These are phyloP conservation scores for Zygothrica quintamaculata DNA, from an alignment of 2,888 invertebrate genomes.

Conservation along the genomic window DNA sequence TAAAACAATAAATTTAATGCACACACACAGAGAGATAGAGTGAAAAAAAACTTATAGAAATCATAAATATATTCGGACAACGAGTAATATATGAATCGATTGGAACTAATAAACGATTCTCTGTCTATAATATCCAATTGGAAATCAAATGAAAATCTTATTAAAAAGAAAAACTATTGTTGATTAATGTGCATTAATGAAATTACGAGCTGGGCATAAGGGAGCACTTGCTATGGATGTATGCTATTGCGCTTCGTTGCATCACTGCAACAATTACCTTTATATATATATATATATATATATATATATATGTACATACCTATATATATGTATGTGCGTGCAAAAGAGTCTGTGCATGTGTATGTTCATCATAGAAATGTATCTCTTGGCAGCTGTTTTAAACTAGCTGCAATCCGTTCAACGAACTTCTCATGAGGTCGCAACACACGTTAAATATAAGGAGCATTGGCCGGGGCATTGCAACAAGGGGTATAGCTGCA, in stretches of 20 bases:
- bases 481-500: not conserved
- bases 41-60: too few relatives aligned
- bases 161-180: not conserved
- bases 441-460: slow-evolving; percentile 34
- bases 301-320: slow-evolving; percentile 1
- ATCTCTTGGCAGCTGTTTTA: slow-evolving; percentile 46
- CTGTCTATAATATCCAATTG: not conserved
- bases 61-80: too few relatives aligned
- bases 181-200: slow-evolving; percentile 1
- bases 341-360: slow-evolving; percentile 4
- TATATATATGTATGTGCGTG: not conserved
- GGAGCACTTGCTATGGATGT: slow-evolving; percentile 14
- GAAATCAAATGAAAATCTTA: not conserved
- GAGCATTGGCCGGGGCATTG: slow-evolving; percentile 52
- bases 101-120: slow-evolving; percentile 10
- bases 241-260: slow-evolving; percentile 10
- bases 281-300: slow-evolving; percentile 10
- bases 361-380: slow-evolving; percentile 51
- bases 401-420: slow-evolving; percentile 68
- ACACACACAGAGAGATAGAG: too few relatives aligned
- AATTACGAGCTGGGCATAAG: slow-evolving; percentile 23
- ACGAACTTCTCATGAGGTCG: slow-evolving; percentile 66
- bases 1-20: too few relatives aligned
- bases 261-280: slow-evolving; percentile 45
- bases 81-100: too few relatives aligned